These are phyloP conservation scores for Atethmia centrago DNA, from an alignment of 2,888 invertebrate species.

Conservation along the genomic window DNA sequence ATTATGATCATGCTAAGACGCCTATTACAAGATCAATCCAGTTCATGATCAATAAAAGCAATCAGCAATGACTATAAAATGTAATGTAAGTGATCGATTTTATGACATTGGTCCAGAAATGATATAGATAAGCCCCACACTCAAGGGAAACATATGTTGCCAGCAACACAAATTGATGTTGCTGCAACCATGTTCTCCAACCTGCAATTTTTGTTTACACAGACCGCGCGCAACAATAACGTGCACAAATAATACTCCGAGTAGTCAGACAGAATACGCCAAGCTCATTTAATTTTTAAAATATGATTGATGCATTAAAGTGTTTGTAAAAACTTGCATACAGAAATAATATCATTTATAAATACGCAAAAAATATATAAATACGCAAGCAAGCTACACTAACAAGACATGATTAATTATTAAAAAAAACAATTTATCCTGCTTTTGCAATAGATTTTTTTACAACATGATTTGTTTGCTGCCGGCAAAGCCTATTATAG, in stretches of 20 bases:
- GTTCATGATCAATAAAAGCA: conserved; percentile 36
- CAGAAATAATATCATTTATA: not conserved
- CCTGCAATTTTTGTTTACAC: not conserved
- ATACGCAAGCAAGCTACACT: not conserved
- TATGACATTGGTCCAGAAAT: conserved; percentile 13
- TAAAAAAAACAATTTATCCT: not conserved
- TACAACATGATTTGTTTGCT: not conserved
- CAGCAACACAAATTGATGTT: not conserved
- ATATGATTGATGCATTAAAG: not conserved
- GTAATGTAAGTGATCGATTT: not conserved
- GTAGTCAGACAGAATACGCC: not conserved
- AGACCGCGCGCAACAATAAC: too few relatives aligned
- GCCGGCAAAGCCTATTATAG: not conserved
- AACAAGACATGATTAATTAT: not conserved
- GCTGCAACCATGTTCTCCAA: not conserved
- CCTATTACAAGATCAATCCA: conserved; percentile 16
- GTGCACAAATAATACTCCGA: not conserved
- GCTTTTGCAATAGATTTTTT: not conserved
- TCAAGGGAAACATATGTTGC: too few relatives aligned
- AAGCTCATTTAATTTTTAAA: not conserved
- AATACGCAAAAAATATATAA: not conserved
- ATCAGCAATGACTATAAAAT: conserved; percentile 4
- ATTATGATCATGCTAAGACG: not conserved
- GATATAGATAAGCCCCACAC: not conserved
- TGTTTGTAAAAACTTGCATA: not conserved